phyloP scores from a whole-genome alignment of 2,888 invertebrate species.

The Drosophila nigricruria region DNA sequence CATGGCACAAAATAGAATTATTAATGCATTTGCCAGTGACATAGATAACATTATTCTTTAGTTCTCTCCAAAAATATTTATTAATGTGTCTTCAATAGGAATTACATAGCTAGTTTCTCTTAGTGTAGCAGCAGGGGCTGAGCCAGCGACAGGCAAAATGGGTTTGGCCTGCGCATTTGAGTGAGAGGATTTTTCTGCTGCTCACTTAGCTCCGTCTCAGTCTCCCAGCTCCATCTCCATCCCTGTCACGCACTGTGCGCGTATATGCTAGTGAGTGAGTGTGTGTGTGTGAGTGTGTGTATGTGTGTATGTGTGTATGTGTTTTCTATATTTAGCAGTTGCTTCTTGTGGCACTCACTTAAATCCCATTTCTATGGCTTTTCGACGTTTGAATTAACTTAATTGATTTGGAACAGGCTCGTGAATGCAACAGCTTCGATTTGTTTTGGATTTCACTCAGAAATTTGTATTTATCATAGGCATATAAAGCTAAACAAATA shows the following conservation, averaged over 20 bases:
- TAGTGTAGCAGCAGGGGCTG: slow-evolving; percentile 44
- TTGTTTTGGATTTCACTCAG: slow-evolving; percentile 7
- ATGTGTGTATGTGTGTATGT: slow-evolving; percentile 7
- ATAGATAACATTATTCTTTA: not conserved
- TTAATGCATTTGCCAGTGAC: not conserved
- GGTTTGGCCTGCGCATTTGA: slow-evolving; percentile 70
- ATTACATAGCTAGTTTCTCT: slow-evolving; percentile 3
- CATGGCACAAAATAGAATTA: too few relatives aligned
- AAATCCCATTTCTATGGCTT: slow-evolving; percentile 43
- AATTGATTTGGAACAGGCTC: slow-evolving; percentile 53
- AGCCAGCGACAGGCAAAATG: slow-evolving; percentile 56
- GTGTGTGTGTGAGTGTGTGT: slow-evolving; percentile 15
- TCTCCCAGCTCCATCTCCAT: slow-evolving; percentile 35
- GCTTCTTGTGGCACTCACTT: slow-evolving; percentile 51
- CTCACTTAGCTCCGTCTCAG: slow-evolving; percentile 51
- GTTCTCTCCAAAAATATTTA: not conserved
- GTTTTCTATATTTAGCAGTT: slow-evolving; percentile 50
- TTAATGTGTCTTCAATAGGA: not conserved
- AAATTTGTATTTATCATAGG: slow-evolving; percentile 4
- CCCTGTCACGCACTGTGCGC: slow-evolving; percentile 17
- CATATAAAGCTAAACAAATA: slow-evolving; percentile 1
- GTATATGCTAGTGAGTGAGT: slow-evolving; percentile 1
- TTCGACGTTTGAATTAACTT: slow-evolving; percentile 55
- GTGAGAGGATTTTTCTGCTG: slow-evolving; percentile 56
- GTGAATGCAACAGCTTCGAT: slow-evolving; percentile 25